A percentile compares a stretch with the other conserved stretches of the same genome.
Evolutionary conservation across 2,113 vertebrate genomes (phyloP).

Genomic region (Silurus glanis): DNA sequence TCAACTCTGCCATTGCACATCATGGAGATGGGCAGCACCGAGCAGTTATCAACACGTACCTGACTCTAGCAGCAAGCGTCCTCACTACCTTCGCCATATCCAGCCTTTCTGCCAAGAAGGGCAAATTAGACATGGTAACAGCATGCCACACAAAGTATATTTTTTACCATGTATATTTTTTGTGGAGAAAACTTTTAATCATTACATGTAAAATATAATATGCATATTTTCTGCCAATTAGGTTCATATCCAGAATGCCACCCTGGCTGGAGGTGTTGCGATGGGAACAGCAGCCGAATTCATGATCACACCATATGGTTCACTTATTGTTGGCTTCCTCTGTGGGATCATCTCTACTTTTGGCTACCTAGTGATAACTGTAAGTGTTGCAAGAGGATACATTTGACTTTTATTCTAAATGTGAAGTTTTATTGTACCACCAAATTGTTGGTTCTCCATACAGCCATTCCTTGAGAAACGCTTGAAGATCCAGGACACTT

Average conservation of each 20-base stretch:
- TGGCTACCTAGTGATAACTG: conserved; percentile 83
- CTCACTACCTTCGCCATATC: conserved; percentile 86
- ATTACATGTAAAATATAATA: not conserved
- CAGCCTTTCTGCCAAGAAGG: conserved; percentile 83
- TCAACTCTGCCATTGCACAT: conserved; percentile 86
- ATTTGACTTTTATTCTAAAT: not conserved
- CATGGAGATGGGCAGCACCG: conserved; percentile 90
- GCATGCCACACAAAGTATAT: not conserved
- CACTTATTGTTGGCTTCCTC: conserved; percentile 87
- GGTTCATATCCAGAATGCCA: conserved; percentile 96
- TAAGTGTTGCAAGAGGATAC: conserved; percentile 67
- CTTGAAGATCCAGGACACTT: conserved; percentile 89
- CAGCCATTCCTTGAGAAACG: conserved; percentile 86
- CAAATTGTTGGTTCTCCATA: not conserved
- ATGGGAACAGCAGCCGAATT: conserved; percentile 91
- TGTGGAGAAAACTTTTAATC: not conserved
- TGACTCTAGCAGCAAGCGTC: conserved; percentile 82
- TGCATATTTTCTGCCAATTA: conserved; percentile 56
- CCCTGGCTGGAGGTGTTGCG: conserved; percentile 87
- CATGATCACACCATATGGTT: conserved; percentile 87
- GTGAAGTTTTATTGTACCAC: not conserved
- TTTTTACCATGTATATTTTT: not conserved
- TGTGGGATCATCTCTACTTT: conserved; percentile 85
- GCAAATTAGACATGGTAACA: conserved; percentile 92
- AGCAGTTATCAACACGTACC: conserved; percentile 90